phyloP scores from a whole-genome alignment of 2,113 vertebrate genomes.

The Merops nubicus region DNA sequence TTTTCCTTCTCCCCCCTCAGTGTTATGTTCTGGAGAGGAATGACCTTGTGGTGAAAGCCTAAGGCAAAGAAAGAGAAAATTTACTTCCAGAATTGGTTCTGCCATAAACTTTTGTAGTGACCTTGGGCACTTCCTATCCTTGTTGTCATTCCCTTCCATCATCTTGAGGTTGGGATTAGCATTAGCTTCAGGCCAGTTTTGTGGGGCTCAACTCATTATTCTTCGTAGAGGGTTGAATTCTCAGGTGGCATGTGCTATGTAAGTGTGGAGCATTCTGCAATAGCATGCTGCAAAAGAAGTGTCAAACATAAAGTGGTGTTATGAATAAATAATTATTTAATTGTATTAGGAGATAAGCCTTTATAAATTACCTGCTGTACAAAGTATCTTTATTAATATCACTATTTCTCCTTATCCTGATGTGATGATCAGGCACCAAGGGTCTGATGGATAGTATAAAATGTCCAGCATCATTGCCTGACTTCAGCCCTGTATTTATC shows the following conservation, averaged over 20 bases:
- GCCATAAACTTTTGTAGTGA: neutral
- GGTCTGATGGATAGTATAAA: neutral
- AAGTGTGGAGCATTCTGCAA: neutral
- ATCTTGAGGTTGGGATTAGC: neutral
- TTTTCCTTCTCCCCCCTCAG: too few species aligned
- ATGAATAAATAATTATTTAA: neutral
- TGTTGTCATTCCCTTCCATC: constrained; percentile 40
- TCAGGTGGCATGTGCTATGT: neutral
- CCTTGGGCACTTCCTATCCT: neutral
- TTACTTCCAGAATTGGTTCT: neutral
- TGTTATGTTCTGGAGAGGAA: neutral
- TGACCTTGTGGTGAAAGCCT: neutral
- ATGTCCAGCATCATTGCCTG: neutral
- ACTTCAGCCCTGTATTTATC: neutral
- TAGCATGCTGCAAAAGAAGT: neutral
- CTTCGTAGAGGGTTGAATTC: neutral
- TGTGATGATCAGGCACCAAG: neutral
- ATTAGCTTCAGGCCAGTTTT: neutral
- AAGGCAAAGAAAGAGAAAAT: neutral
- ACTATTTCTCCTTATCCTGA: neutral
- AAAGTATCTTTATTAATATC: neutral
- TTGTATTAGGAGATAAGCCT: neutral
- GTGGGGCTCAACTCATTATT: neutral
- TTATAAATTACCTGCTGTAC: neutral
- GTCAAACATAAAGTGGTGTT: neutral